Evolutionary conservation across 1,140 invertebrate genomes (phyloP).

Genomic region (Trigoniulus corallinus): DNA sequence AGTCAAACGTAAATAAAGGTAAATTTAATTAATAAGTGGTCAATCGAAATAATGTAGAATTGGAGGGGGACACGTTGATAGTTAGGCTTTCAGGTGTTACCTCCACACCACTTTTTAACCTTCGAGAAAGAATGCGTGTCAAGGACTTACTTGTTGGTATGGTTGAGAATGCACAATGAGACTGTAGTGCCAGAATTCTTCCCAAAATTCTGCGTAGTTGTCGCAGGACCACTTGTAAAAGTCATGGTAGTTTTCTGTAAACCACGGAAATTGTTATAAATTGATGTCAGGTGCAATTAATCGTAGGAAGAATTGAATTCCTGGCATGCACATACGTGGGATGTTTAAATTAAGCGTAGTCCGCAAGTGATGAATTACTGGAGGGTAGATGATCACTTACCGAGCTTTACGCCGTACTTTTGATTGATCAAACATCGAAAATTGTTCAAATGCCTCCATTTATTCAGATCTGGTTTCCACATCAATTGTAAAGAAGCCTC

Average conservation of each 20-base stretch:
- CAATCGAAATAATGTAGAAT: too few species aligned
- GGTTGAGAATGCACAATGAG: conserved; percentile 23
- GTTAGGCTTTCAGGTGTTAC: too few species aligned
- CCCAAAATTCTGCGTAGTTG: conserved; percentile 31
- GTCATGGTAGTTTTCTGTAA: conserved; percentile 27
- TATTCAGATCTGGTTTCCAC: conserved; percentile 18
- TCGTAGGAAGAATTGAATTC: too few species aligned
- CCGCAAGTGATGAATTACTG: conserved; percentile 7
- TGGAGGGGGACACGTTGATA: too few species aligned
- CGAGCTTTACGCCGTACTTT: conserved; percentile 18
- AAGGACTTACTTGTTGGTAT: conserved; percentile 24
- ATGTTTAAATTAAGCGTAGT: too few species aligned
- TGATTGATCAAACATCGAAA: conserved; percentile 19
- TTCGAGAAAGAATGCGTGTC: too few species aligned
- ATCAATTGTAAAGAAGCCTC: too few species aligned
- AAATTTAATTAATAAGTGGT: background rate
- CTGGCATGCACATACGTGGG: too few species aligned
- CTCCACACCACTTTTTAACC: too few species aligned
- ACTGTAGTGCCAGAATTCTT: conserved; percentile 27
- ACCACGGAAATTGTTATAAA: too few species aligned
- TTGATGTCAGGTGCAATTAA: too few species aligned
- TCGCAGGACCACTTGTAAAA: conserved; percentile 32
- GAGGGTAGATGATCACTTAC: conserved; percentile 14
- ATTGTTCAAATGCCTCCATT: conserved; percentile 19
- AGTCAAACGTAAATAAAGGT: conserved; percentile 4